Percentiles rank a stretch among this genome's conserved stretches.
Evolutionary conservation across 2,113 vertebrate species (phyloP).

Genomic region (Ceuthmochares aereus): DNA sequence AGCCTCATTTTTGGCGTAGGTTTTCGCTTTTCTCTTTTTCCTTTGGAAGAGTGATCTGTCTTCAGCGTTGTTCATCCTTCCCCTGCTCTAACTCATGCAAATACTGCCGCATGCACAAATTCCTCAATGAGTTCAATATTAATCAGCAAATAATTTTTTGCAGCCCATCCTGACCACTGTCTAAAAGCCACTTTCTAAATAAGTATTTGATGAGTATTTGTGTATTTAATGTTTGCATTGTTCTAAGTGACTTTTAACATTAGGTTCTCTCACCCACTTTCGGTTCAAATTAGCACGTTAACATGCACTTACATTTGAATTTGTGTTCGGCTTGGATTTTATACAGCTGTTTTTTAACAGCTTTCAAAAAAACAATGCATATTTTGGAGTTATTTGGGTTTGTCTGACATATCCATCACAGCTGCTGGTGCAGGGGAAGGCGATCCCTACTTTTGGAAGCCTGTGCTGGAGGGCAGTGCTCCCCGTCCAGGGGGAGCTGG

Average conservation of each 20-base stretch:
- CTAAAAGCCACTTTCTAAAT: constrained; percentile 6
- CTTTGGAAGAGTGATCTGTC: neutral
- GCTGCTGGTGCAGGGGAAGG: neutral
- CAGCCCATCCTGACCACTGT: neutral
- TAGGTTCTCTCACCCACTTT: neutral
- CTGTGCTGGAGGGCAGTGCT: neutral
- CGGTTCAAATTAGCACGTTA: neutral
- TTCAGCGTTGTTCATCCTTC: neutral
- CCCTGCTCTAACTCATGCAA: neutral
- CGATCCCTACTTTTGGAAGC: neutral
- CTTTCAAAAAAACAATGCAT: neutral
- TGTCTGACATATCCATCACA: neutral
- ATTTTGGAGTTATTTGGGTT: neutral
- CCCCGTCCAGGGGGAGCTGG: rapidly evolving
- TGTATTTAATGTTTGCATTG: constrained; percentile 36
- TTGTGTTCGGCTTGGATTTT: rapidly evolving
- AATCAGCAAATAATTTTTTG: neutral
- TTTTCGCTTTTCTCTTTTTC: neutral
- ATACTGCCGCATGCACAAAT: neutral
- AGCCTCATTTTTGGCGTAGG: neutral
- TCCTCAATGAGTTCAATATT: constrained; percentile 16
- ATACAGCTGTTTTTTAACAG: neutral
- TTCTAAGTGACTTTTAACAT: constrained; percentile 26
- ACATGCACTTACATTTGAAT: neutral
- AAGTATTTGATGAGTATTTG: constrained; percentile 42